Base-by-base conservation (phyloP, 1,140 invertebrate species). In the Zaprionus taronus region DNA sequence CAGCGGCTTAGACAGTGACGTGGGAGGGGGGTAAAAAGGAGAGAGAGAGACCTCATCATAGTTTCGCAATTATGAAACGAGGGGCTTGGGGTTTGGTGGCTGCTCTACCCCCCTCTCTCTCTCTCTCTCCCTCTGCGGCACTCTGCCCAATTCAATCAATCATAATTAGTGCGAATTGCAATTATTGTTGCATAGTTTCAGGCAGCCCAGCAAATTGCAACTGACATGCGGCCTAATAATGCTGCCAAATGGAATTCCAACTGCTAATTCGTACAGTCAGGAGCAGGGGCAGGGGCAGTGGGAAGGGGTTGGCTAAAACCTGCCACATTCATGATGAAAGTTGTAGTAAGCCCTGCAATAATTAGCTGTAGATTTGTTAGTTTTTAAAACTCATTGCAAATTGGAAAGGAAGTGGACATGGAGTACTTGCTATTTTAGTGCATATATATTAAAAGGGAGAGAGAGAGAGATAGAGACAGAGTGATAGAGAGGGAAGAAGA, bases 151-250 rank as follows among this genome's bases (percentile, higher is more conserved):
- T 77, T 85, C 79, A 81, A 90, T 90, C 85, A 90, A 90, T 90
- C 85, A 90, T 90, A 90, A 90, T 90, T 90, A 90, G 79, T 74
- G 76, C 79, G 85, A 89, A 89, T 84, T 89, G 81, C 85, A 90
- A 90, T 90, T 90, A 90, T 90, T 90, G 76, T 72, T 90, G 85
- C 85, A 90, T 77, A 90, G 73, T 83, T 87, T 72, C 51, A 34
- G 22, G 55, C 28, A 9, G 26, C 28, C 34, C 22, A 20, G 56
- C 51, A 73, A 82, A 77, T 74, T 83, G 83, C 83, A 87, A 76
- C 77, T 82, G 73, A 80, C 64, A 62, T 69, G 66, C 47, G 58
- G 34, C 55, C 76, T 87, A 86, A 86, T 86, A 72, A 62, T 51
- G 17, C 36, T 41, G 36, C 20, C 31, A 65, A 68, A 58, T 60